Base-by-base conservation (phyloP, 2,888 invertebrate genomes). In the Pristionchus entomophagus region DNA sequence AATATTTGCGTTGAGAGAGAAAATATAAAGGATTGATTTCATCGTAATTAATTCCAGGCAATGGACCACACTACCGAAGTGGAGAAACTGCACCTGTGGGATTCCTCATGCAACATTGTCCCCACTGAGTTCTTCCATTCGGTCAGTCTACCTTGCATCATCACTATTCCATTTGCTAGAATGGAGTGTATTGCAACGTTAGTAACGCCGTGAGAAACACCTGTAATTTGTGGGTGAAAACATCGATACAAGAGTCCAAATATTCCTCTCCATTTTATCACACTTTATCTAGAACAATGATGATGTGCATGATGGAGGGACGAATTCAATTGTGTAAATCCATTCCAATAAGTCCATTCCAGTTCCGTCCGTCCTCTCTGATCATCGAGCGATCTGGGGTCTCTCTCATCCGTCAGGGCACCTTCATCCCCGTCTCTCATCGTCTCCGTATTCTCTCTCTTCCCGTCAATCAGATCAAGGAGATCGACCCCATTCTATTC, bases 111-210 rank as follows among this genome's bases (percentile, higher is more conserved):
- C 26, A 90, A 89, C 73, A 88, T 89, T 53, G 65, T 93, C 26
- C 91, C 92, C 12, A 85, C 56, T 35, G 90, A 92, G 62, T 88
- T 93, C 86, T 91, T 93, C 73, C 87, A 88, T 12, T 89, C 91
- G 80, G 91, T 92, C 14, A 65, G 87, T 10, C 12, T 59, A 38
- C 8, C n/a, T n/a, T n/a, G n/a, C n/a, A n/a, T n/a, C n/a, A n/a
- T n/a, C n/a, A n/a, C n/a, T n/a, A n/a, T n/a, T n/a, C n/a, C n/a
- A n/a, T n/a, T n/a, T n/a, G n/a, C n/a, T n/a, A n/a, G n/a, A n/a
- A n/a, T n/a, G n/a, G n/a, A n/a, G n/a, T n/a, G n/a, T n/a, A n/a
- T n/a, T n/a, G n/a, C n/a, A n/a, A n/a, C 59, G 29, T 59, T 59
- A 59, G 59, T 29, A 59, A 59, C 59, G 59, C 59, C 29, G 59